Evolutionary conservation across 1,140 invertebrate genomes (phyloP).

Genomic region (Drosophila gunungcola): DNA sequence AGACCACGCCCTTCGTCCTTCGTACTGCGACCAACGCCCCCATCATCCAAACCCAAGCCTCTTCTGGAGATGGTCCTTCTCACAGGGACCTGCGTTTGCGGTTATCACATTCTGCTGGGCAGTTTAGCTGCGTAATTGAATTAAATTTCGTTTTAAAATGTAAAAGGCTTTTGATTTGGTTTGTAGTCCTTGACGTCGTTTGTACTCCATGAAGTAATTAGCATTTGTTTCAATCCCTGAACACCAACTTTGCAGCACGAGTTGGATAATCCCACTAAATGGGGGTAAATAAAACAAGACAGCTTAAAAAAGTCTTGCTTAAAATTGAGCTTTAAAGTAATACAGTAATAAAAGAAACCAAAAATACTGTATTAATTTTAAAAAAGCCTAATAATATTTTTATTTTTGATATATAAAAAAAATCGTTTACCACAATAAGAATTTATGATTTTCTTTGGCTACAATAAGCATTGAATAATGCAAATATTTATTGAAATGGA

Average conservation of each 20-base stretch:
- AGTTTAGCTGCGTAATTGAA: slow-evolving; percentile 76
- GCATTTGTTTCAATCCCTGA: slow-evolving; percentile 49
- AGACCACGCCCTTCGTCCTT: slow-evolving; percentile 3
- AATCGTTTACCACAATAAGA: no score
- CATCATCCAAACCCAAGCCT: not conserved
- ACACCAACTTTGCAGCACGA: not conserved
- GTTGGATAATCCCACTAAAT: not conserved
- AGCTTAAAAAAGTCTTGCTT: no score
- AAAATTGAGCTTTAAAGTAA: no score
- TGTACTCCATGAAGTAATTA: slow-evolving; percentile 58
- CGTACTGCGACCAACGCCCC: slow-evolving; percentile 1
- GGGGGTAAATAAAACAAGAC: not conserved
- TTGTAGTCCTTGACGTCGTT: slow-evolving; percentile 31
- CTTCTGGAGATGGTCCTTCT: not conserved
- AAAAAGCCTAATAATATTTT: no score
- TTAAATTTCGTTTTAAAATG: slow-evolving; percentile 70
- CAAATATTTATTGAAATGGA: no score
- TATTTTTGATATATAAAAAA: no score
- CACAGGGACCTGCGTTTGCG: slow-evolving; percentile 41
- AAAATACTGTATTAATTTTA: no score
- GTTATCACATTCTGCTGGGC: slow-evolving; percentile 69
- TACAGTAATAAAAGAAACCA: no score
- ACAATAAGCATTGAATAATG: no score
- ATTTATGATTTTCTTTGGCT: no score
- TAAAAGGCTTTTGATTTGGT: slow-evolving; percentile 64